phyloP scores from a whole-genome alignment of 2,113 vertebrate genomes.

The Phasianus colchicus region DNA sequence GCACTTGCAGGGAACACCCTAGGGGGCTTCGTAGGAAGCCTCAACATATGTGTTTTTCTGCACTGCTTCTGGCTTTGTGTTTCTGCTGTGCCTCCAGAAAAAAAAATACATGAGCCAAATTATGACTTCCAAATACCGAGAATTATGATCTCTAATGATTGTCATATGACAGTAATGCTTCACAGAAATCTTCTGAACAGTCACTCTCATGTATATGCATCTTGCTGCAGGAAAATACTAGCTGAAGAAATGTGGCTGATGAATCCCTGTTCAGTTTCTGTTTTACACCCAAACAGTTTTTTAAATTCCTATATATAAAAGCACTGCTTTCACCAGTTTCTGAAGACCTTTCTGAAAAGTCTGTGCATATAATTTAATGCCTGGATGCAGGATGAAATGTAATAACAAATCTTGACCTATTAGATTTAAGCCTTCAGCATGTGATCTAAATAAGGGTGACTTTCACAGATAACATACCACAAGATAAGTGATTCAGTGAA shows the following conservation, averaged over 20 bases:
- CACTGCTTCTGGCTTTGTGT: background rate
- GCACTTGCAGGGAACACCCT: background rate
- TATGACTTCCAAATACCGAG: background rate
- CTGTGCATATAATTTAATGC: accelerated
- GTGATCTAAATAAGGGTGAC: background rate
- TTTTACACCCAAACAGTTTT: background rate
- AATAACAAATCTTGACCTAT: background rate
- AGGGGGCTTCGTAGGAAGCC: background rate
- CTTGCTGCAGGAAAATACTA: background rate
- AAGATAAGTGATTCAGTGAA: background rate
- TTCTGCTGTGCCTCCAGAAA: background rate
- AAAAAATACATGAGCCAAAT: background rate
- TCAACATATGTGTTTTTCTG: background rate
- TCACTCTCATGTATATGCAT: accelerated
- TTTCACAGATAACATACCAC: background rate
- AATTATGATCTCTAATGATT: background rate
- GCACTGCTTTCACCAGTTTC: background rate
- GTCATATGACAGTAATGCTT: background rate
- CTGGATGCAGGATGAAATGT: background rate
- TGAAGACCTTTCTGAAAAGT: background rate
- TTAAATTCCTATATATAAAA: background rate
- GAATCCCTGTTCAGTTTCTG: background rate
- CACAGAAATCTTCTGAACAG: background rate
- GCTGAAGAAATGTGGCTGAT: background rate
- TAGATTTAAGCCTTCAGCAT: background rate